phyloP scores from a whole-genome alignment of 2,797 vertebrate genomes.

The Nyctibius grandis region DNA sequence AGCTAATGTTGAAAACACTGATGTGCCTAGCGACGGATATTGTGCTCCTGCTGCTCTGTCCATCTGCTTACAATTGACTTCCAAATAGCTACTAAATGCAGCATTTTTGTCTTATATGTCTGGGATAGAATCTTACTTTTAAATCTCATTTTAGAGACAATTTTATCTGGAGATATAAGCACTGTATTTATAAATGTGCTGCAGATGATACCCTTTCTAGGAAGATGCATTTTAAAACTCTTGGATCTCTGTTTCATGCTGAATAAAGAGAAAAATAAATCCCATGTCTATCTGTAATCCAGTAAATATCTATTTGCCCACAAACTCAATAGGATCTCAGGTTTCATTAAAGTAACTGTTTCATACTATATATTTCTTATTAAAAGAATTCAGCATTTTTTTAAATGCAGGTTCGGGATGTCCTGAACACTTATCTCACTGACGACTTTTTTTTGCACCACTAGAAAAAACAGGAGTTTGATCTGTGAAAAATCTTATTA shows the following conservation, averaged over 20 bases:
- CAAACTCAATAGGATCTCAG: background rate
- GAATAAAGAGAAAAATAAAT: constrained; percentile 43
- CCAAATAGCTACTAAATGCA: constrained; percentile 64
- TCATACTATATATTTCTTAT: background rate
- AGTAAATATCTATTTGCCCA: background rate
- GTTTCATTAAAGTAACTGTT: background rate
- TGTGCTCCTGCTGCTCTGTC: constrained; percentile 59
- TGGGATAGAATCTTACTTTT: background rate
- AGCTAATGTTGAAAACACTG: background rate
- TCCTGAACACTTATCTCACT: background rate
- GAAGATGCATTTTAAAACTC: background rate
- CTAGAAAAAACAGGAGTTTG: background rate
- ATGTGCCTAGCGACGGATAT: background rate
- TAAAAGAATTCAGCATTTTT: background rate
- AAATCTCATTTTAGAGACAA: constrained; percentile 41
- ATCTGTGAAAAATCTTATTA: background rate
- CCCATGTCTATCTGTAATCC: background rate
- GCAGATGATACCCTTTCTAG: background rate
- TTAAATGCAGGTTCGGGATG: background rate
- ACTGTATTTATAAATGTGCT: constrained; percentile 20
- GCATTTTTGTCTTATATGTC: background rate
- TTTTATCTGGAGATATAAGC: constrained; percentile 34
- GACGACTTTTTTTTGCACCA: background rate
- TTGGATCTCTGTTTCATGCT: constrained; percentile 17
- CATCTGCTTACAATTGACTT: constrained; percentile 68